Base-by-base conservation (phyloP, 1,140 invertebrate species). In the Drosophila murphyi region DNA sequence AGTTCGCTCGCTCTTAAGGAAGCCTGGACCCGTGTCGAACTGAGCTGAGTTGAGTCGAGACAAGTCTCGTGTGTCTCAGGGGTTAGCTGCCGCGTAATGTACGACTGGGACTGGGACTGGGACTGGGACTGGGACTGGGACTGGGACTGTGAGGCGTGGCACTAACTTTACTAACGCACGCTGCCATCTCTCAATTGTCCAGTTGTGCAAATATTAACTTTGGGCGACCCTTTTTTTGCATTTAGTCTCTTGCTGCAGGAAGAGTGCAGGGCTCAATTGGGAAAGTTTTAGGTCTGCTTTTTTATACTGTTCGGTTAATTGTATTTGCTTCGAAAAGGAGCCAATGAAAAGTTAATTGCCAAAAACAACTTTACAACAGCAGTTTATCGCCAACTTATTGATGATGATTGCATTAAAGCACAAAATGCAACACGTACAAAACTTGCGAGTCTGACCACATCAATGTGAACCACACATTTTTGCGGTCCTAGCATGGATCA, bases 161-260 rank as follows among this genome's bases (percentile, higher is more conserved):
- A 41, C 45, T 61, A 41, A 28, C 48, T 72, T 37, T 57, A 43
- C 39, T 31, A 47, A 35, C 51, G 43, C 70, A 41, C 28, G 34
- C 47, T 47, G 54, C 63, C 68, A 56, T 72, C 69, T 62, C 80
- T 62, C 80, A 87, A 88, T 88, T 88, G 85, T 88, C 85, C 85
- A 85, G 75, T 80, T 88, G 69, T 47, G 48, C 85, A 88, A 88
- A 88, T 88, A 88, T 85, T 88, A 88, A 85, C 85, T 81, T 88
- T 83, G 70, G 47, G 72, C 77, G 50, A 72, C 41, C 60, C 72
- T 65, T 59, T 45, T 76, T 65, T 65, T 76, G 60, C 69, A 72
- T 71, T 71, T 29, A 20, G 47, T 52, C 41, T 39, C 29, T 52
- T 60, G 41, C 37, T n/a, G 60, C 50, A 56, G 28, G 56, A 41